Evolutionary conservation across 2,797 vertebrate genomes (phyloP).

Genomic region (Gallinago nigripennis): DNA sequence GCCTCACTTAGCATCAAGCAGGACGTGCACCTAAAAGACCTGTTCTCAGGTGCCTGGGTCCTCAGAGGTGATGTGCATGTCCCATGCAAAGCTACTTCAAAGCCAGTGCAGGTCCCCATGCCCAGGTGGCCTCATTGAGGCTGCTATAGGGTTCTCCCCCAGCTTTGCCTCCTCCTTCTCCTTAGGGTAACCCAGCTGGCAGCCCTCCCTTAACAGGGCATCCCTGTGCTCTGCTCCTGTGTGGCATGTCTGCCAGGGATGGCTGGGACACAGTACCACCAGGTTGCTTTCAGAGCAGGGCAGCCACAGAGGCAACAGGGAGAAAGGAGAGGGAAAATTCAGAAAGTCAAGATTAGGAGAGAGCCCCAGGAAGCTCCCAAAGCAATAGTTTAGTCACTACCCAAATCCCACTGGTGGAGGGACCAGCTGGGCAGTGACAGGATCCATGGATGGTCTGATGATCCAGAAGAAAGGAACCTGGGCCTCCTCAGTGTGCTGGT

Average conservation of each 20-base stretch:
- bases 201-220: background rate
- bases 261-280: background rate
- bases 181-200: background rate
- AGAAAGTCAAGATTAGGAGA: background rate
- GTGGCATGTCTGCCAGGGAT: background rate
- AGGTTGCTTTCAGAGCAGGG: background rate
- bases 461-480: background rate
- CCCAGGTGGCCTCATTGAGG: fast-evolving
- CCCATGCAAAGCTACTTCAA: background rate
- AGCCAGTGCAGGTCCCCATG: background rate
- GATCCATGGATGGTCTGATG: background rate
- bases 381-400: background rate
- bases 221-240: background rate
- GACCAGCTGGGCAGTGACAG: background rate
- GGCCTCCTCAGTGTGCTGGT: background rate
- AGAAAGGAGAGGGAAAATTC: background rate
- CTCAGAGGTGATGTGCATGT: background rate
- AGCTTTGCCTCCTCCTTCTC: background rate
- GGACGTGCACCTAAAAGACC: background rate
- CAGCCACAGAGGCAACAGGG: background rate
- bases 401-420: background rate
- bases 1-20: background rate
- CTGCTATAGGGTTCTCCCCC: background rate
- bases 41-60: background rate
- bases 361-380: background rate